A percentile compares a stretch with the other conserved stretches of the same genome.
Conservation (phyloP, 2,797 vertebrate genomes). For the Aphelocoma californica region DNA sequence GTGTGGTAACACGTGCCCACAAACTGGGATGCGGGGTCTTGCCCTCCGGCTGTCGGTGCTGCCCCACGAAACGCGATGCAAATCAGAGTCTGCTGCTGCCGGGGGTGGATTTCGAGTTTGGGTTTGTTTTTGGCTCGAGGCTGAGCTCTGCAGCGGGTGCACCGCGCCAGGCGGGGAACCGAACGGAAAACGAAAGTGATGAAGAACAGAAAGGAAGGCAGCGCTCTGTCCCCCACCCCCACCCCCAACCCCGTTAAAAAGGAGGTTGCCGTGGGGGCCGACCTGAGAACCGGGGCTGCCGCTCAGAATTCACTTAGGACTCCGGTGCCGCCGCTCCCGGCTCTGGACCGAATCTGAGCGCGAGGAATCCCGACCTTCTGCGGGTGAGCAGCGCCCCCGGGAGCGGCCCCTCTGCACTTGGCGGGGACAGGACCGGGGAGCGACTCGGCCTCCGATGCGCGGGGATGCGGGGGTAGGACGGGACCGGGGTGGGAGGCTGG, state of each 20-base stretch:
- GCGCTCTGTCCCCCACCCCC: background rate
- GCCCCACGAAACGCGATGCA: background rate
- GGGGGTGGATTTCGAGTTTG: background rate
- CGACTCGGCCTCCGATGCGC: background rate
- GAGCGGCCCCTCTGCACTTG: background rate
- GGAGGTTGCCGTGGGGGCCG: background rate
- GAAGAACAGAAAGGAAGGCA: background rate
- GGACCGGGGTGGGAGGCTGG: background rate
- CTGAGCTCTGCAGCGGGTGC: background rate
- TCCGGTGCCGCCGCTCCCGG: background rate
- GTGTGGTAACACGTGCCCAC: too few relatives aligned
- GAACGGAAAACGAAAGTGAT: conserved; percentile 33
- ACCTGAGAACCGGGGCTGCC: background rate
- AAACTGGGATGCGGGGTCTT: rapidly evolving
- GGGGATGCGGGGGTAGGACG: background rate
- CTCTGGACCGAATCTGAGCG: background rate
- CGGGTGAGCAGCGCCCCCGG: background rate
- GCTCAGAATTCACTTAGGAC: background rate
- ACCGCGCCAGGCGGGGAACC: background rate
- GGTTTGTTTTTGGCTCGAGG: background rate
- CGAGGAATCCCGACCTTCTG: background rate
- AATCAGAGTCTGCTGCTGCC: background rate
- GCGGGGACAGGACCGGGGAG: too few relatives aligned
- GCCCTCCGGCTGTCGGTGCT: background rate
- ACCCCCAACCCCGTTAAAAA: background rate